Evolutionary conservation across 2,888 invertebrate genomes (phyloP).

Genomic region (Barypeithes pellucidus): DNA sequence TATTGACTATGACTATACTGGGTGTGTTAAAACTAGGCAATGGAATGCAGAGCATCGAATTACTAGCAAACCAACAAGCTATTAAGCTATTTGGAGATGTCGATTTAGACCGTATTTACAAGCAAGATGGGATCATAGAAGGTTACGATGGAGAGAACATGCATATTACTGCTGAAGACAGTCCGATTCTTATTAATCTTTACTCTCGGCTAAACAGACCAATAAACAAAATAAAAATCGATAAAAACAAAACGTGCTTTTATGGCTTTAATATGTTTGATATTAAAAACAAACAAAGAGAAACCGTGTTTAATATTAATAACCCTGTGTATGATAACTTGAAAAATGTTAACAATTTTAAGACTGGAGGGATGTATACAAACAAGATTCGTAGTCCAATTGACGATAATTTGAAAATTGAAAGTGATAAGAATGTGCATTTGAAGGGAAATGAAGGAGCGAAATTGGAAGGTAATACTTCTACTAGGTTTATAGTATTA

Average conservation of each 20-base stretch:
- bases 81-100: conserved; percentile 86
- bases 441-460: conserved; percentile 88
- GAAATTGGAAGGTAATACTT: conserved; percentile 79
- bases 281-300: conserved; percentile 76
- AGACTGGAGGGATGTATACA: conserved; percentile 79
- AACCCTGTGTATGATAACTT: conserved; percentile 82
- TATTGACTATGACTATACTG: conserved; percentile 86
- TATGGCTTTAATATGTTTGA: conserved; percentile 77
- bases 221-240: conserved; percentile 72
- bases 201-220: conserved; percentile 68
- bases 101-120: conserved; percentile 85
- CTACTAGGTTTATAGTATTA: no score
- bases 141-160: conserved; percentile 75
- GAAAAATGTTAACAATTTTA: conserved; percentile 77
- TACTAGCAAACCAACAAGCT: conserved; percentile 81
- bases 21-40: conserved; percentile 86
- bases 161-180: conserved; percentile 70
- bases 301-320: conserved; percentile 83
- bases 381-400: conserved; percentile 84
- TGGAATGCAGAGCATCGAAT: conserved; percentile 90
- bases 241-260: conserved; percentile 80
- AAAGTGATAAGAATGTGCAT: conserved; percentile 82
- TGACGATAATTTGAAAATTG: conserved; percentile 77
- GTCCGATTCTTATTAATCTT: conserved; percentile 66
- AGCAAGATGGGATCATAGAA: conserved; percentile 79